These are phyloP conservation scores for Sericinus montela DNA, from an alignment of 2,888 invertebrate species.

Conservation along the genomic window DNA sequence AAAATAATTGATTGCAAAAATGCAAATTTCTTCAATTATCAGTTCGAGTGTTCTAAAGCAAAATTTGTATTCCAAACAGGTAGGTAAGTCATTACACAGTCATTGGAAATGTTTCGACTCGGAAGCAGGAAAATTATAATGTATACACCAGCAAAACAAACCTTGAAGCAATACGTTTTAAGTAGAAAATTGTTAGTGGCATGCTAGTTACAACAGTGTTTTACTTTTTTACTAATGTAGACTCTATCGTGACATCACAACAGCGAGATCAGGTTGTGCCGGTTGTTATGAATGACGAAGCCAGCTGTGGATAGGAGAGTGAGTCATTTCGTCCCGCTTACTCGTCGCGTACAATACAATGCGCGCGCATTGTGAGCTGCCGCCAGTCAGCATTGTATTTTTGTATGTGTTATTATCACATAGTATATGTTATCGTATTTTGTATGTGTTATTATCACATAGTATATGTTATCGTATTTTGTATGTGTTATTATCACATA, in stretches of 20 bases:
- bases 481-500: too few relatives aligned
- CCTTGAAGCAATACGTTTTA: slow-evolving; percentile 1
- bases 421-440: too few relatives aligned
- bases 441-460: too few relatives aligned
- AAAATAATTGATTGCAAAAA: slow-evolving; percentile 8
- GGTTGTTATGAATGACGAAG: slow-evolving; percentile 61
- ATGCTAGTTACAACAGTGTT: slow-evolving; percentile 20
- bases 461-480: too few relatives aligned
- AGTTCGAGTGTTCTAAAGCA: slow-evolving; percentile 3
- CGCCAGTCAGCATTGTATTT: slow-evolving; percentile 37
- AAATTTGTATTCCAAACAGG: slow-evolving; percentile 17
- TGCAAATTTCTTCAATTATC: slow-evolving; percentile 10
- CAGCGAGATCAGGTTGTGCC: slow-evolving; percentile 33
- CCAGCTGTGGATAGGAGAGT: slow-evolving; percentile 53
- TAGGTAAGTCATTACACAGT: slow-evolving; percentile 22
- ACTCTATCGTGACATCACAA: slow-evolving; percentile 36
- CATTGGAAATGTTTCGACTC: slow-evolving; percentile 23
- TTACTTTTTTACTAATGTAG: slow-evolving; percentile 29
- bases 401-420: too few relatives aligned
- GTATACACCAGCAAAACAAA: slow-evolving; percentile 11
- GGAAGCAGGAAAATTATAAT: slow-evolving; percentile 19
- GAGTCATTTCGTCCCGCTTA: slow-evolving; percentile 57
- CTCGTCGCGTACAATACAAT: slow-evolving; percentile 45
- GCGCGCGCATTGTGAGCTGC: slow-evolving; percentile 62
- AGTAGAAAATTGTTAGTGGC: slow-evolving; percentile 14